Base-by-base conservation (phyloP, 2,888 invertebrate genomes). In the Thalpophila matura region DNA sequence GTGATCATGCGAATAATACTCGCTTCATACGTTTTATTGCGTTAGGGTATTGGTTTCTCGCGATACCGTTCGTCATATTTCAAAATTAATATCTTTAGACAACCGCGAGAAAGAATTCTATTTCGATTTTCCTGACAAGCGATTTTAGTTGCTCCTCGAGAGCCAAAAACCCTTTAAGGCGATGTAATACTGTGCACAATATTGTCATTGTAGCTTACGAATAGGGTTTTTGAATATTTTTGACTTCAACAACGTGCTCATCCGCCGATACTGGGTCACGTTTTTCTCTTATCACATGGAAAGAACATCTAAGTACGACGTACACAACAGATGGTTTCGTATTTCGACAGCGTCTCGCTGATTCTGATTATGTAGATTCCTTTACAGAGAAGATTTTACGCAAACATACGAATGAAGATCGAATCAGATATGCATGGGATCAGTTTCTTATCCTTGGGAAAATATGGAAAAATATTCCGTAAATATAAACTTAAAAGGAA, bases 21-120 rank as follows among this genome's bases (percentile, higher is more conserved):
- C 91, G 90, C 88, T 91, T 91, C 90, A 91, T 91, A 93, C 91
- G 90, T 93, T 93, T 93, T 94, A 93, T 93, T 93, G 91, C 90
- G 89, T 85, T 81, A 73, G 84, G 81, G 87, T 88, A 90, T 91
- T 89, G 91, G 85, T 83, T 86, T 84, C 82, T 82, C 80, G 83
- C 86, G 87, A 89, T 91, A 89, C 86, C 82, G 83, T 84, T 85
- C 81, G 68, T 87, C 81, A 83, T 84, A 83, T 87, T 86, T 83
- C 81, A 81, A 79, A 79, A 81, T 81, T 79, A 77, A 79, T 79
- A 80, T 78, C 73, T 75, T 74, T 66, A 65, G 70, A 79, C 77
- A 69, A 61, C 60, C 47, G 65, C 67, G 43, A 70, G 58, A 58
- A 68, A 63, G 67, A 75, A 70, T 71, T 74, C 27, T 45, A 63